These are phyloP conservation scores for Luehdorfia chinensis DNA, from an alignment of 1,140 invertebrate genomes.

Conservation along the genomic window DNA sequence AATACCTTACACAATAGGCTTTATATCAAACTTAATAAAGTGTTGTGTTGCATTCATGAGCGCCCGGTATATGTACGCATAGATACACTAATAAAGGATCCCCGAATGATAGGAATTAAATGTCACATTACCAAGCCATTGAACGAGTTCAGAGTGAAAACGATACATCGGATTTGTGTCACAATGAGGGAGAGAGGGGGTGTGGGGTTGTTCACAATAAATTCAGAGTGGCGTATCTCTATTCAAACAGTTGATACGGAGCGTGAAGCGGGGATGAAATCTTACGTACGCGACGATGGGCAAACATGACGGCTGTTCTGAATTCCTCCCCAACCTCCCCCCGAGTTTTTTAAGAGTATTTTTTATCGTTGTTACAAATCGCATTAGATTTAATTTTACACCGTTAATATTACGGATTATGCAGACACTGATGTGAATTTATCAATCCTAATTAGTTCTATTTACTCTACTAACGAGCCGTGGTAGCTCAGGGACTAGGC, in stretches of 20 bases:
- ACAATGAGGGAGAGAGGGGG: constrained; percentile 44
- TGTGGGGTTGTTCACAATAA: constrained; percentile 56
- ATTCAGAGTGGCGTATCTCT: constrained; percentile 68
- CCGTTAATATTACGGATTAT: too few species aligned
- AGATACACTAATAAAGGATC: constrained; percentile 43
- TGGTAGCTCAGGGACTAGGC: too few species aligned
- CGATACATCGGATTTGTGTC: constrained; percentile 69
- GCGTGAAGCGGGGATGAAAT: constrained; percentile 61
- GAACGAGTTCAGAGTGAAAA: constrained; percentile 59
- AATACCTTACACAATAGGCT: too few species aligned
- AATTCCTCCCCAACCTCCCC: constrained; percentile 18
- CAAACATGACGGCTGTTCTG: constrained; percentile 45
- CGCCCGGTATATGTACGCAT: too few species aligned
- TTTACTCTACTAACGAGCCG: too few species aligned
- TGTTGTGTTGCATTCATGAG: too few species aligned
- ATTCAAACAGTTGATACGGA: constrained; percentile 72
- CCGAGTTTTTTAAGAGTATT: constrained; percentile 1
- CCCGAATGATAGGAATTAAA: constrained; percentile 60
- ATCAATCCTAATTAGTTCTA: too few species aligned
- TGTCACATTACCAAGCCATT: constrained; percentile 66
- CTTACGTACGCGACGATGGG: constrained; percentile 57
- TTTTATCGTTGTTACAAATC: constrained; percentile 9
- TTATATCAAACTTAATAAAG: too few species aligned
- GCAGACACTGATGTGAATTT: too few species aligned
- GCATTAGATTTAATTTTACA: constrained; percentile 5